phyloP scores from a whole-genome alignment of 2,797 vertebrate species.

The Enteromius radiatus region DNA sequence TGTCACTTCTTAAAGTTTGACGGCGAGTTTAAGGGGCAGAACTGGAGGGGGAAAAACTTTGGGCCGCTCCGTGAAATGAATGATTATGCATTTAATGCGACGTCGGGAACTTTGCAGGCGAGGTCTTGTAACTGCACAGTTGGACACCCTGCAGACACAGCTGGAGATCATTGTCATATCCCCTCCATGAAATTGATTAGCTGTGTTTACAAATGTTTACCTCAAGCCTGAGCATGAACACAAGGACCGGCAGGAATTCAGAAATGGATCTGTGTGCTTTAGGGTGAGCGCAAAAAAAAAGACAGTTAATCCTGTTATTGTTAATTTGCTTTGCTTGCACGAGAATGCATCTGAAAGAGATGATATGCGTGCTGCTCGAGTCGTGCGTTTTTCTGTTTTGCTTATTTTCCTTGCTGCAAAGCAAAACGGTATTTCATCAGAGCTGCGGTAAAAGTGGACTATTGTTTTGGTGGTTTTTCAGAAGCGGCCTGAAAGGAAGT shows the following conservation, averaged over 20 bases:
- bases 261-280: conserved; percentile 16
- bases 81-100: conserved; percentile 38
- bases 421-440: conserved; percentile 34
- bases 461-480: conserved; percentile 48
- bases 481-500: conserved; percentile 42
- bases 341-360: conserved; percentile 26
- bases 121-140: conserved; percentile 17
- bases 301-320: conserved; percentile 17
- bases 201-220: conserved; percentile 48
- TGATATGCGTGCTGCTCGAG: not conserved
- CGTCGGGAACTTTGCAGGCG: conserved; percentile 21
- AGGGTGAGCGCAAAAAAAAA: not conserved
- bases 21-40: conserved; percentile 19
- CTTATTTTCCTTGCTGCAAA: conserved; percentile 29
- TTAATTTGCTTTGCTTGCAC: conserved; percentile 18
- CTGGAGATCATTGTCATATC: conserved; percentile 25
- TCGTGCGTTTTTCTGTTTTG: not conserved
- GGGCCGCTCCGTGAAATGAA: conserved; percentile 25
- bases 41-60: conserved; percentile 1
- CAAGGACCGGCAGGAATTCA: not conserved
- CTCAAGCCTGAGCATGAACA: conserved; percentile 14
- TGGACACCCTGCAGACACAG: conserved; percentile 21
- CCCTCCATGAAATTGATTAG: conserved; percentile 41
- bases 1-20: conserved; percentile 44
- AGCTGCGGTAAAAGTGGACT: conserved; percentile 26